Base-by-base conservation (phyloP, 2,113 vertebrate genomes). In the Pionites leucogaster region DNA sequence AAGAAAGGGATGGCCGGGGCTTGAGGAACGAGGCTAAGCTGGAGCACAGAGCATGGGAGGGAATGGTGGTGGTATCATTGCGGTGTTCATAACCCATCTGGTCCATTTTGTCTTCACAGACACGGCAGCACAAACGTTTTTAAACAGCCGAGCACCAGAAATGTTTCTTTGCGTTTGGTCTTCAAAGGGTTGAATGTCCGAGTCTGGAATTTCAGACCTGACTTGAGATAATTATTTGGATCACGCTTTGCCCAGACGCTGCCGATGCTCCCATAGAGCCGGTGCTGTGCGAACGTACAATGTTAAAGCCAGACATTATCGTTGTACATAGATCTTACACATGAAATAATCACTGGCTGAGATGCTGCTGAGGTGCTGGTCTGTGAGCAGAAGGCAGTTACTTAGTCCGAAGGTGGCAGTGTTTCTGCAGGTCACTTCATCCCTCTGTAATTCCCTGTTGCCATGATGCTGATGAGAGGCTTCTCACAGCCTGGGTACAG, bases 271-370 rank as follows among this genome's bases (percentile, higher is more conserved):
- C 46, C 22, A 1, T 8, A 33, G n/a, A 7, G 18, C 31, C 3
- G 1, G 37, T 35, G 52, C 55, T 41, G 23, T 39, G 33, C 39
- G 28, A 35, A 41, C 2, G 10, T 6, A 3, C 53, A 35, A 1
- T 0, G 0, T 31, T 63, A 25, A 53, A 82, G 39, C 28, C 31
- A 41, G 14, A 22, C 29, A 5, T 10, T 39, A 1, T 15, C 22
- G 6, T n/a, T n/a, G 33, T 5, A 25, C 6, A 0, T 1, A 13
- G 8, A 7, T 57, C 17, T 37, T 13, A 13, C 31, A 5, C 11
- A 35, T 27, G 53, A 55, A n/a, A 9, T 17, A 37, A 42, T 42
- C 37, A 2, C 64, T 67, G n/a, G 3, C 24, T 17, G 7, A 7
- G 31, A 1, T 44, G 71, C 50, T 63, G 65, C 82, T 6, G 53